Base-by-base conservation (phyloP, 2,113 vertebrate genomes). In the Microcebus ravelobensis region DNA sequence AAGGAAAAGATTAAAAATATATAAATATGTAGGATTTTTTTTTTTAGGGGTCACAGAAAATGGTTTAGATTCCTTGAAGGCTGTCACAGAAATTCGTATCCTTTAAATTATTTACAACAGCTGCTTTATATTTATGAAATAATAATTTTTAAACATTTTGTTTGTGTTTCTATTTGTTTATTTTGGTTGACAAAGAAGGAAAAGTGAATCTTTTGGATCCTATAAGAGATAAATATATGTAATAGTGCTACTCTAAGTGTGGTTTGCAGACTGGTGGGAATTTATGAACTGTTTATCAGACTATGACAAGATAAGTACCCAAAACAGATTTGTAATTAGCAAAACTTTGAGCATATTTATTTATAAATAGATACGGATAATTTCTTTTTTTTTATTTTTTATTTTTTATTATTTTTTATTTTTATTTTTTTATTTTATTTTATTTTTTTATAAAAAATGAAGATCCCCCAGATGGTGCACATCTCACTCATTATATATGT, bases 71-170 rank as follows among this genome's bases (percentile, higher is more conserved):
- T 96, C 98, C 52, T 98, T 99, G 97, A 99, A 99, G 48, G 96
- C 99, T 96, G 99, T 99, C 81, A 99, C 99, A 97, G 99, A 99
- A 99, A 99, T 99, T 73, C 99, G 99, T 99, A 99, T 99, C 99
- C 99, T 99, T 99, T 97, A 91, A 94, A 74, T 95, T 70, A 85
- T 95, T 93, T 74, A 86, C 6, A 89, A 83, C 4, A 79, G 15
- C 8, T 77, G 11, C 15, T 95, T 94, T 93, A 82, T 13, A 48
- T 95, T 96, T 97, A 65, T 76, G 81, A 87, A 97, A 79, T 95
- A 11, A 36, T 76, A 0, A 31, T 50, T 97, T 95, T 95, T 59
- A 92, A 95, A 73, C 25, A 42, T 84, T 90, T 94, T 91, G 31
- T 84, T 97, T 93, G 29, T 85, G 52, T 87, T 73, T 52, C 8